phyloP scores from a whole-genome alignment of 2,113 vertebrate genomes.

The Takifugu flavidus region DNA sequence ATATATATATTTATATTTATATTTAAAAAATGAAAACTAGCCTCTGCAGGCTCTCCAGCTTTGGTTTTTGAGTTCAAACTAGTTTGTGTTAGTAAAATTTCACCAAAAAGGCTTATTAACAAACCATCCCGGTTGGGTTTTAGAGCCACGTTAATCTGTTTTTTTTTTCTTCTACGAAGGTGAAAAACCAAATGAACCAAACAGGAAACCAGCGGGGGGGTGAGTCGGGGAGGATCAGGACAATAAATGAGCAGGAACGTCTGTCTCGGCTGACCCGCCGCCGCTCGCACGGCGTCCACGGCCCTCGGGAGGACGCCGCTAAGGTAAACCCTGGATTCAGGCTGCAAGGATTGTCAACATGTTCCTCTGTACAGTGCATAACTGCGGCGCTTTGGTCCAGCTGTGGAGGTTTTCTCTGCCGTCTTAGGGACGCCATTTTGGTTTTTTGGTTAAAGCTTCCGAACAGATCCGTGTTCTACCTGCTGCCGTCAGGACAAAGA shows the following conservation, averaged over 20 bases:
- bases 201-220: conserved; percentile 60
- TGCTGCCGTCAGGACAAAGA: conserved; percentile 27
- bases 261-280: conserved; percentile 68
- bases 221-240: conserved; percentile 15
- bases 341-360: conserved; percentile 92
- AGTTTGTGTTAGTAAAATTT: conserved; percentile 47
- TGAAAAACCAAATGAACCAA: not conserved
- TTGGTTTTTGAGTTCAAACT: conserved; percentile 93
- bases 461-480: conserved; percentile 71
- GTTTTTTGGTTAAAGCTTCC: conserved; percentile 92
- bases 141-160: conserved; percentile 53
- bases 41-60: conserved; percentile 94
- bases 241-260: conserved; percentile 54
- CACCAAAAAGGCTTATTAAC: conserved; percentile 40
- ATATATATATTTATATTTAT: conserved; percentile 45
- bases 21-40: conserved; percentile 81
- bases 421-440: conserved; percentile 19
- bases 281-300: conserved; percentile 64
- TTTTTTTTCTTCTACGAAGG: conserved; percentile 45
- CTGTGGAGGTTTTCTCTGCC: conserved; percentile 81
- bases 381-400: conserved; percentile 99
- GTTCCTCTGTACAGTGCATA: conserved; percentile 98
- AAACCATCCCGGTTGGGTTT: conserved; percentile 50
- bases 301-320: conserved; percentile 83
- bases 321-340: conserved; percentile 89